Base-by-base conservation (phyloP, 2,888 invertebrate genomes). In the Synergus itoensis region DNA sequence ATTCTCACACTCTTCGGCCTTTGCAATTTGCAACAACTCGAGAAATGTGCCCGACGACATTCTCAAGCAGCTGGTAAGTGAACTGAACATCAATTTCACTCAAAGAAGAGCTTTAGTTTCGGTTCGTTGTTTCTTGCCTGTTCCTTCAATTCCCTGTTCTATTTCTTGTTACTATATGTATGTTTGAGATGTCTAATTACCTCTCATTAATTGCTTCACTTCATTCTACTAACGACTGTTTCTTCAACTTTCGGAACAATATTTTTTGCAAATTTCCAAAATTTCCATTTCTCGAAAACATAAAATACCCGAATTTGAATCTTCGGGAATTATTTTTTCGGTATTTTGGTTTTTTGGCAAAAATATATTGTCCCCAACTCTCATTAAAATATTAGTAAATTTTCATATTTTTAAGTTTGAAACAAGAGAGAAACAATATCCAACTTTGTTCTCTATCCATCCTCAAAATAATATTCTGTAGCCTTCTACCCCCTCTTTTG, bases 11-110 rank as follows among this genome's bases (percentile, higher is more conserved):
- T 98, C 98, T 63, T 96, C 97, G 75, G 97, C 97, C 40, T 96
- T 96, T 85, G 95, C 96, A 48, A 93, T 98, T 83, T 98, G 98
- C 93, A 97, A 97, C 92, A 96, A 97, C 79, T 95, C 96, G 86
- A 94, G 98, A 85, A 98, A 98, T 92, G 97, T 98, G 81, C 97
- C 97, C 82, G 98, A 98, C 91, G 97, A 98, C 87, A 94, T 96
- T 81, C 93, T 97, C 81, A 86, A 87, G 82, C 94, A 95, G 79
- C 92, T 96, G 93, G 94, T 96, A 80, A 86, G 86, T 73, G 28
- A 73, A 73, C 73, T 53, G 45, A 45, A 69, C 69, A 48, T 69
- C 48, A 69, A 69, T 69, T 69, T 48, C 45, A 69, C n/a, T 69
- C 21, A 8, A 69, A 36, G 16, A 69, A 69, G 28, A 16, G 4